These are phyloP conservation scores for Pelobates cultripes DNA, from an alignment of 2,797 vertebrate genomes.

Conservation along the genomic window DNA sequence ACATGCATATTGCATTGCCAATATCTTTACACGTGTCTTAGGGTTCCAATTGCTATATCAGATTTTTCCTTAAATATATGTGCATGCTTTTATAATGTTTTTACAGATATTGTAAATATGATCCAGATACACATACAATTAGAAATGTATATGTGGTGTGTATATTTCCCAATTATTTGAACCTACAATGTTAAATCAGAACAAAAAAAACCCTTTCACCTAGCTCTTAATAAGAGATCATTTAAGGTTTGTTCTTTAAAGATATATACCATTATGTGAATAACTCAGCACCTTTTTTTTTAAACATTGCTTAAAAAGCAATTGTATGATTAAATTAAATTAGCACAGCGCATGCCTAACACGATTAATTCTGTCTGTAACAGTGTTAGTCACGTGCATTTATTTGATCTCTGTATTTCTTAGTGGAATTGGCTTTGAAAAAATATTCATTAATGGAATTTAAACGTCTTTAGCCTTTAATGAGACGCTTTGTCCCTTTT, in stretches of 20 bases:
- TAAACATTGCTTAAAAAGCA: conserved; percentile 3
- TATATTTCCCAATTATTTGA: no score
- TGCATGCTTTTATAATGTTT: no score
- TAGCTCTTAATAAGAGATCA: not conserved
- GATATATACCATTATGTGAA: not conserved
- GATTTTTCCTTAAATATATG: no score
- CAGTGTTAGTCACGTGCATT: conserved; percentile 30
- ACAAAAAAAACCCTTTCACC: not conserved
- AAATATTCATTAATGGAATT: conserved; percentile 11
- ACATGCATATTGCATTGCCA: not conserved
- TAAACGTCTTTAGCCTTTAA: not conserved
- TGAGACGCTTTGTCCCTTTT: not conserved
- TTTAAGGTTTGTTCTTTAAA: not conserved
- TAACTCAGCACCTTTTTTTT: not conserved
- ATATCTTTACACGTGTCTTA: not conserved
- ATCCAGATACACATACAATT: no score
- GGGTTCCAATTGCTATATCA: no score
- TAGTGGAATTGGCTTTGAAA: conserved; percentile 1
- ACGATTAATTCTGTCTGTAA: conserved; percentile 9
- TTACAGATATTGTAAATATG: no score
- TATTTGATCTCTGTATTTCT: conserved; percentile 17
- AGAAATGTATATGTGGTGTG: no score
- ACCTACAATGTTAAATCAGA: no score
- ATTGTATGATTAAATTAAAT: conserved; percentile 24
- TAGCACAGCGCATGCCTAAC: conserved; percentile 34